These are phyloP conservation scores for Apotomis capreana DNA, from an alignment of 2,888 invertebrate genomes.

Conservation along the genomic window DNA sequence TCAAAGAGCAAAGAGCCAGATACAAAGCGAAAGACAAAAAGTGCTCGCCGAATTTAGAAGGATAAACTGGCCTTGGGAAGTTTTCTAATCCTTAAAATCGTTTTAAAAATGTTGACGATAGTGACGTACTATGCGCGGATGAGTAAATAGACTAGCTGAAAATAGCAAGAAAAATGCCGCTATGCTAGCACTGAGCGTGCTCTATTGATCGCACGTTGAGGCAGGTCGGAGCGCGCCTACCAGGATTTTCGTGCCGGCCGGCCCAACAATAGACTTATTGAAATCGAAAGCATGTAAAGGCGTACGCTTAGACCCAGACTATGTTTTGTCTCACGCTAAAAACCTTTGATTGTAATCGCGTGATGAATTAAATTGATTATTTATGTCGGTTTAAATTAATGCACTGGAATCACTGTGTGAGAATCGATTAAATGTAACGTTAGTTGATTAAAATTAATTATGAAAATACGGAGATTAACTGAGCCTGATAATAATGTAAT, in stretches of 20 bases:
- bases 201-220: slow-evolving; percentile 68
- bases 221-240: slow-evolving; percentile 69
- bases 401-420: slow-evolving; percentile 1
- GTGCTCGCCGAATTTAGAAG: slow-evolving; percentile 43
- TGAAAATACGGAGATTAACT: slow-evolving; percentile 1
- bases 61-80: slow-evolving; percentile 24
- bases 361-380: neutral
- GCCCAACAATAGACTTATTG: slow-evolving; percentile 11
- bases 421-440: neutral
- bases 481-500: neutral
- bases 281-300: neutral
- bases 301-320: neutral
- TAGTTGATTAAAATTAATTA: slow-evolving; percentile 15
- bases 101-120: neutral
- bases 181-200: slow-evolving; percentile 58
- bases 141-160: slow-evolving; percentile 15
- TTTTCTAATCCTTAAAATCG: slow-evolving; percentile 12
- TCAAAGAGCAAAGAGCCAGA: slow-evolving; percentile 53
- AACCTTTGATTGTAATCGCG: neutral
- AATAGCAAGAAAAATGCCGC: slow-evolving; percentile 34
- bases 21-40: slow-evolving; percentile 51
- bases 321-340: neutral
- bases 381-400: neutral
- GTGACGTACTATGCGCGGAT: neutral
- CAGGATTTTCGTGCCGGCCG: slow-evolving; percentile 52